These are phyloP conservation scores for Luperina testacea DNA, from an alignment of 2,888 invertebrate genomes.

Conservation along the genomic window DNA sequence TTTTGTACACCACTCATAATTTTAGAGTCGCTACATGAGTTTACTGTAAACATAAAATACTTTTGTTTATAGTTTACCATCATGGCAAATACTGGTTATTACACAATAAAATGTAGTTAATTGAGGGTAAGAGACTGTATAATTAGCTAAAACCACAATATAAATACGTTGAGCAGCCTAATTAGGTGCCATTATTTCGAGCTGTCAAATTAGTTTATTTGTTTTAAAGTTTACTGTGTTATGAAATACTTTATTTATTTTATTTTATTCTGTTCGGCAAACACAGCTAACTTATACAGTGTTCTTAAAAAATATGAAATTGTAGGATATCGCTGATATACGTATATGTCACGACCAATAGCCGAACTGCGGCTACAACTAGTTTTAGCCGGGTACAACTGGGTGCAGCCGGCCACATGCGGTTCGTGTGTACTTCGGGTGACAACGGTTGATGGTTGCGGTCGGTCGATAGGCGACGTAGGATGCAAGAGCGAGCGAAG, in stretches of 20 bases:
- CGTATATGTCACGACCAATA: too few relatives aligned
- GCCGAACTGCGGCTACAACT: too few relatives aligned
- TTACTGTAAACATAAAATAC: conserved; percentile 18
- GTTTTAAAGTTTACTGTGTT: neutral
- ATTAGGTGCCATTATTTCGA: neutral
- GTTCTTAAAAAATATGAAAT: neutral
- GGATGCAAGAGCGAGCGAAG: too few relatives aligned
- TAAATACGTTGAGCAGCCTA: neutral
- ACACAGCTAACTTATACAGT: neutral
- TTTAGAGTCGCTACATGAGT: conserved; percentile 17
- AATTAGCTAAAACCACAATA: neutral
- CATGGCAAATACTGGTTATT: conserved; percentile 12
- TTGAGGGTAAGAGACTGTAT: conserved; percentile 4
- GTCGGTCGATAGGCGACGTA: too few relatives aligned
- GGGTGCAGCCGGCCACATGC: too few relatives aligned
- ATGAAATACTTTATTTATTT: neutral
- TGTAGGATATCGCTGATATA: neutral
- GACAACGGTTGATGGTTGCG: too few relatives aligned
- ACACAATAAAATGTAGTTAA: conserved; percentile 12
- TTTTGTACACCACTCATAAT: conserved; percentile 14
- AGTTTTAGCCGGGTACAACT: too few relatives aligned
- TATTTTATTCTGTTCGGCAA: too few relatives aligned
- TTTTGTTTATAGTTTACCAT: conserved; percentile 9
- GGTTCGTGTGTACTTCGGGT: too few relatives aligned
- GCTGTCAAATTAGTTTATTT: neutral